Percentiles rank a stretch among this genome's conserved stretches.
phyloP scores from a whole-genome alignment of 2,888 invertebrate species.

The Pyrgus malvae region DNA sequence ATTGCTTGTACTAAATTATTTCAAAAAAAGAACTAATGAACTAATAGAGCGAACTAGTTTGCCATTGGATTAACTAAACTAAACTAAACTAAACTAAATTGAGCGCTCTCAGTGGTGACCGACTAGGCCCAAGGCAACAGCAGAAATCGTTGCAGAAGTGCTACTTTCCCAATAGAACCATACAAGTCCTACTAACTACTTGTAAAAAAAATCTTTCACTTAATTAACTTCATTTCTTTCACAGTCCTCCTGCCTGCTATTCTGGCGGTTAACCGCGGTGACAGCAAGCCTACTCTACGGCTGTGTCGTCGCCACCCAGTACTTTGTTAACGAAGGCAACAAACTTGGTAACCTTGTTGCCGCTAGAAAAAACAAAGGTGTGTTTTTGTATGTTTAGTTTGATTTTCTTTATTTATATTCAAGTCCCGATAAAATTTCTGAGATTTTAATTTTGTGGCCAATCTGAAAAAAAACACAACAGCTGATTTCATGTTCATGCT shows the following conservation, averaged over 20 bases:
- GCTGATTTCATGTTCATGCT: background rate
- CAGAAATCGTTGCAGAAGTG: too few species aligned
- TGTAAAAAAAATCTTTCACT: too few species aligned
- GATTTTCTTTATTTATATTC: conserved; percentile 38
- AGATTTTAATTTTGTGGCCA: background rate
- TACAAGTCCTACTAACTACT: too few species aligned
- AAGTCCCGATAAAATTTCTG: background rate
- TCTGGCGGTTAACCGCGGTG: conserved; percentile 84
- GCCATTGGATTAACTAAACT: too few species aligned
- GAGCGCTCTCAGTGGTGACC: too few species aligned
- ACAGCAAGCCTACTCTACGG: conserved; percentile 84
- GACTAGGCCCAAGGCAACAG: too few species aligned
- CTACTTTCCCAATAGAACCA: too few species aligned
- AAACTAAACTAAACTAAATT: too few species aligned
- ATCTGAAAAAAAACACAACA: conserved; percentile 9
- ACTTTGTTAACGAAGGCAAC: conserved; percentile 85
- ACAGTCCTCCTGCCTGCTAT: conserved; percentile 84
- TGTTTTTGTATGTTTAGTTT: conserved; percentile 58
- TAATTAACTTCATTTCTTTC: conserved; percentile 42
- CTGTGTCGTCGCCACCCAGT: conserved; percentile 84
- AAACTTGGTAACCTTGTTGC: conserved; percentile 82
- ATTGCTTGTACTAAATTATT: too few species aligned
- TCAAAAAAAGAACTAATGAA: too few species aligned
- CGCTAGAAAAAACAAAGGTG: conserved; percentile 74
- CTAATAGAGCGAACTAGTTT: too few species aligned